Conservation (phyloP, 2,888 invertebrate genomes). For the Cantharis nigra region DNA sequence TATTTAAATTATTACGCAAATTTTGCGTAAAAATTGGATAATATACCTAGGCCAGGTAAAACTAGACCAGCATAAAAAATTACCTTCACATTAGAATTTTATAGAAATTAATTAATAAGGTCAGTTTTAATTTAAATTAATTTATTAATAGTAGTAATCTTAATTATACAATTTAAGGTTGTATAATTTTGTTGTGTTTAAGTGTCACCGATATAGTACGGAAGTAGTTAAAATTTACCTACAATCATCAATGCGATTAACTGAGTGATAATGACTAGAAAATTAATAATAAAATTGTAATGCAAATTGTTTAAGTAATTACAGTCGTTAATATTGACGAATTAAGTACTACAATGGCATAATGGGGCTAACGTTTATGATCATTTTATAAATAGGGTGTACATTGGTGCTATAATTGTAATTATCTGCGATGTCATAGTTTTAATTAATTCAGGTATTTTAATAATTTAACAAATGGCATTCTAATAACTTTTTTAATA, state of each 20-base stretch:
- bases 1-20: too few relatives aligned
- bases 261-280: background rate
- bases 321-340: background rate
- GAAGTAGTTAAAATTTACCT: background rate
- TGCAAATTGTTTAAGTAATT: background rate
- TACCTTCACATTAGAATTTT: background rate
- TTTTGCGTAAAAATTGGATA: background rate
- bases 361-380: background rate
- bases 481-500: background rate
- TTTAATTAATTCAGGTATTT: background rate
- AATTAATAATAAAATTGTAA: background rate
- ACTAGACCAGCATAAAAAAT: background rate
- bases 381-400: background rate
- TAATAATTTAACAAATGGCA: background rate
- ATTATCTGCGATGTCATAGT: background rate
- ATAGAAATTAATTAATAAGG: background rate
- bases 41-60: background rate
- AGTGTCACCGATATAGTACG: background rate
- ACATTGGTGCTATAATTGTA: background rate
- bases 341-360: background rate
- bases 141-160: background rate
- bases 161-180: background rate
- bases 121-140: background rate
- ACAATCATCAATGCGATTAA: background rate
- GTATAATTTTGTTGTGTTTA: background rate